Evolutionary conservation across 2,888 invertebrate species (phyloP), one percentile per base, ranked within the genome.

Genomic region (Prosapia bicincta): DNA sequence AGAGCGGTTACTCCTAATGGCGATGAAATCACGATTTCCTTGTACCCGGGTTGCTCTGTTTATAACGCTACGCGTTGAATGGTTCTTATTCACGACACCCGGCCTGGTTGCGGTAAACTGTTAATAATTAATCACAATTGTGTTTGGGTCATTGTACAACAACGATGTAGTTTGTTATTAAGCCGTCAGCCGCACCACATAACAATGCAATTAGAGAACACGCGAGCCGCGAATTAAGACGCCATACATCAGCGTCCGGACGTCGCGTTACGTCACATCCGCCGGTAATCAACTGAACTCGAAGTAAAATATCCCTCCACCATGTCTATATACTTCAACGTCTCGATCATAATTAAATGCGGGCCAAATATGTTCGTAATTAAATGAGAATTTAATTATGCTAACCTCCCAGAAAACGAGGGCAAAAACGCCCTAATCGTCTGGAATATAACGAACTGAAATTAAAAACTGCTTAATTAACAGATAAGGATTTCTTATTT

Each of bases 141-240:
- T 54, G 54, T 54, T 5, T 54, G 54, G 54, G 54, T 54, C 54
- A 54, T 54, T 54, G 54, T 54, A 54, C 54, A 54, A 54, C 54
- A 20, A 20, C 20, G 54, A 68, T 38, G 32, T 10, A 32, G 73
- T 54, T 54, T 26, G 54, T 71, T 75, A 75, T 75, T 75, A 75
- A 75, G 75, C 71, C 75, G 71, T 75, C 75, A 75, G 68, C 67
- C 66, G 67, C 67, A 68, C 54, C 26, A 43, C 70, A 43, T 43
- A 71, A 71, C 71, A 68, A 75, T 71, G 71, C 71, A 28, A 71
- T 68, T 71, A 75, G 71, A 25, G 54, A 20, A 54, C 75, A 75
- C 75, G 75, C 75, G 75, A 75, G 65, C 66, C 28, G 75, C 68
- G 75, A 75, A 75, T 75, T 71, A 75, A 71, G 75, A 71, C 68